Evolutionary conservation across 2,797 vertebrate genomes (phyloP), one percentile per base, ranked within the genome.

Genomic region (Pterois miles): DNA sequence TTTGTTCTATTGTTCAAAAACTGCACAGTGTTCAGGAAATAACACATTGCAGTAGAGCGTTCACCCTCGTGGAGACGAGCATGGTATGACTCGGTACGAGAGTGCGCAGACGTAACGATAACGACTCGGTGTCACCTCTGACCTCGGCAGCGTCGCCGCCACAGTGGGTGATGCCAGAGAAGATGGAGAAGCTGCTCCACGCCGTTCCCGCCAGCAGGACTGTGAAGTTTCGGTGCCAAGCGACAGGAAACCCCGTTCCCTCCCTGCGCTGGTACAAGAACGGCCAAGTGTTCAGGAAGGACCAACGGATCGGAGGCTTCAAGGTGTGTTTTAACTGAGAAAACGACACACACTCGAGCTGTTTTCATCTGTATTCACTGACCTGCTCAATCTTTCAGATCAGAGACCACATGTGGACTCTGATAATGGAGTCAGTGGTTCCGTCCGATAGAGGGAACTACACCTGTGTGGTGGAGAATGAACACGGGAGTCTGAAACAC

Each of bases 341-440:
- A 8, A 34, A 7, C 0, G 2, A 60, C 18, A 22, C 29, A 12
- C 33, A 6, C 3, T 1, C 12, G 58, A 16, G 34, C 25, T 38
- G 1, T 23, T 8, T 4, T 5, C 13, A 10, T 14, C 8, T 34
- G 2, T n/a, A 14, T 23, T 5, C 6, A 16, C 7, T 46, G 7
- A 8, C 25, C 13, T 46, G 22, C 8, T 40, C 8, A 0, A 6
- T 46, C n/a, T 57, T 60, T 67, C 91, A 98, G 97, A 95, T 98
- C 74, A 94, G 96, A 31, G 96, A 96, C 6, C 96, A 96, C 16
- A 96, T 96, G 83, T 97, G 97, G 97, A 97, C 96, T 71, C 96
- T 98, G 74, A 97, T 97, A 54, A 97, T 98, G 97, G 97, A 98
- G 83, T 97, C 97, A 0, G 96, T 97, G 86, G 96, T 98, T 54